Evolutionary conservation across 1,140 invertebrate species (phyloP), one percentile per base, ranked within the genome.

Genomic region (Cryptotermes secundus): DNA sequence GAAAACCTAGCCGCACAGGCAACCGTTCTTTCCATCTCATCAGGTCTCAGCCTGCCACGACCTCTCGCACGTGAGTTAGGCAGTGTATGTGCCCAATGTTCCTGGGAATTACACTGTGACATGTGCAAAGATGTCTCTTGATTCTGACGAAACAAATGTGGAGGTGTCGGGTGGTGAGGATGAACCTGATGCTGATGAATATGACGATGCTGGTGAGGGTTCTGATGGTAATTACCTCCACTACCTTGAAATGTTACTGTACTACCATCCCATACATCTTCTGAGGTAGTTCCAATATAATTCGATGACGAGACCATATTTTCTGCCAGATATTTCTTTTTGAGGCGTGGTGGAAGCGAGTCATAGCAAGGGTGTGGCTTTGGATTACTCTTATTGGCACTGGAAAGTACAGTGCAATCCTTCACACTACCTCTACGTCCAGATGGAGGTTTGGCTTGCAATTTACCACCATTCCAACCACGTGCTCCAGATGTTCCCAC

Each of bases 361-460:
- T 92, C 91, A 49, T 91, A 87, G 84, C 82, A 16, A 81, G 84
- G 83, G 85, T 84, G 34, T 24, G 89, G 26, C 86, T 82, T 86
- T n/a, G 65, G 82, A 80, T 84, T 85, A 79, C 80, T 85, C 86
- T 86, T 88, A 90, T 83, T 89, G 38, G n/a, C 36, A 91, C 82
- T 89, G 45, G 81, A 42, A 31, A 38, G 36, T 9, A 82, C 19
- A 89, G 83, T 85, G 1, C 90, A 89, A 59, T 90, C 89, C 45
- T 88, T 88, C 85, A 88, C 88, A 80, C 83, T 84, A 80, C 89
- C 88, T 35, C 89, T 86, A 84, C 91, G 89, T 16, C 92, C 92
- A n/a, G 90, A 90, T 3, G 92, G 91, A 83, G 92, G 92, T 86
- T 92, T 92, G 31, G 90, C 88, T 85, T 90, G 90, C 86, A 90